Evolutionary conservation across 2,113 vertebrate species (phyloP), one percentile per base, ranked within the genome.

Genomic region (Rhabdornis inornatus): DNA sequence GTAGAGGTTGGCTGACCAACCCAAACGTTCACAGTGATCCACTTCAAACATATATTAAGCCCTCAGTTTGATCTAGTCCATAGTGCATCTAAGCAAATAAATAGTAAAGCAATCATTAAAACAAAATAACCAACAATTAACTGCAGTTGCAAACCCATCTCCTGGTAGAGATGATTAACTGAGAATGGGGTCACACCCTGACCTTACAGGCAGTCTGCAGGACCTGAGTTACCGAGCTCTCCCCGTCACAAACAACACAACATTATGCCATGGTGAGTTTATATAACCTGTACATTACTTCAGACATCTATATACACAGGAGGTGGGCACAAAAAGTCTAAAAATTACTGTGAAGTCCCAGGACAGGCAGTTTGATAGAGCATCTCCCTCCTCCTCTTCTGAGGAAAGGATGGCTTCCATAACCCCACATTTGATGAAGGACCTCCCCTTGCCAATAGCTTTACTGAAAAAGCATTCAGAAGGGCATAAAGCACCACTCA

Each of bases 371-470:
- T 53, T 23, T 82, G 25, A 18, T 19, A 59, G 10, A 1, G 0
- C 6, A 68, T 63, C 35, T 71, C 42, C 42, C n/a, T 83, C 42
- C 28, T 82, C 42, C 0, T 2, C 66, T 76, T 59, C 21, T 0
- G 0, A 88, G 9, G 24, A 30, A 75, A 23, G 21, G 30, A 71
- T 12, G 24, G 44, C 61, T 82, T 68, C 74, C 57, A 50, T 22
- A 28, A 25, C 10, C 16, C 65, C 0, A 0, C 18, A 55, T 11
- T 9, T 59, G 27, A 59, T 15, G 9, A 82, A 4, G 7, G 33
- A 50, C 21, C 2, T 49, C 16, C 20, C 14, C 30, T 50, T 56
- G 30, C 33, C 53, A 66, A 75, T 7, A 40, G 30, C 27, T 92
- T 52, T 42, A 71, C 33, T 40, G n/a, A 40, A 47, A 47, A 82